phyloP scores from a whole-genome alignment of 2,888 invertebrate genomes.

The Pimpla rufipes region DNA sequence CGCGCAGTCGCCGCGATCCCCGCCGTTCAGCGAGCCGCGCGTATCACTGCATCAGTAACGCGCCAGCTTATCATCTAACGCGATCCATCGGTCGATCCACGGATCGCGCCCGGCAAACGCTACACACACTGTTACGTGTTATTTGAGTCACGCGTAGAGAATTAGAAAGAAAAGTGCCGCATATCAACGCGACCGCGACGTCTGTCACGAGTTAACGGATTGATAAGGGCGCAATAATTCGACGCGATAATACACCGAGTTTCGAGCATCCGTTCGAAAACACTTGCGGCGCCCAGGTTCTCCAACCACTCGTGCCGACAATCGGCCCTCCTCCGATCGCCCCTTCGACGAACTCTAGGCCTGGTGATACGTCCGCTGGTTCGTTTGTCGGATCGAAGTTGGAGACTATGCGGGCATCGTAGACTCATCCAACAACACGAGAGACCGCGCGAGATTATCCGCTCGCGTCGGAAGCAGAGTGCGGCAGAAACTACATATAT shows the following conservation, averaged over 20 bases:
- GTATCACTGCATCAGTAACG: background rate
- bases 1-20: background rate
- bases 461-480: background rate
- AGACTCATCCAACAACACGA: background rate
- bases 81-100: background rate
- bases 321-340: background rate
- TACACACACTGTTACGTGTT: background rate
- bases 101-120: background rate
- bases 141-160: background rate
- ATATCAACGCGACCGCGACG: background rate
- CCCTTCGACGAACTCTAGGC: background rate
- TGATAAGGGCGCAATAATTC: background rate
- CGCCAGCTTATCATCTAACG: background rate
- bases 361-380: background rate
- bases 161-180: background rate
- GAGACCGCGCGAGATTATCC: background rate
- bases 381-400: slow-evolving; percentile 16
- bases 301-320: background rate
- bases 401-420: background rate
- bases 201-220: no score
- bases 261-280: background rate
- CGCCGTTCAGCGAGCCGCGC: background rate
- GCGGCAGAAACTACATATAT: background rate
- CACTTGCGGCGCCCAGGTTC: background rate
- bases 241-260: background rate